Evolutionary conservation across 2,888 invertebrate genomes (phyloP), one percentile per base, ranked within the genome.

Genomic region (Mellilla xanthometata): DNA sequence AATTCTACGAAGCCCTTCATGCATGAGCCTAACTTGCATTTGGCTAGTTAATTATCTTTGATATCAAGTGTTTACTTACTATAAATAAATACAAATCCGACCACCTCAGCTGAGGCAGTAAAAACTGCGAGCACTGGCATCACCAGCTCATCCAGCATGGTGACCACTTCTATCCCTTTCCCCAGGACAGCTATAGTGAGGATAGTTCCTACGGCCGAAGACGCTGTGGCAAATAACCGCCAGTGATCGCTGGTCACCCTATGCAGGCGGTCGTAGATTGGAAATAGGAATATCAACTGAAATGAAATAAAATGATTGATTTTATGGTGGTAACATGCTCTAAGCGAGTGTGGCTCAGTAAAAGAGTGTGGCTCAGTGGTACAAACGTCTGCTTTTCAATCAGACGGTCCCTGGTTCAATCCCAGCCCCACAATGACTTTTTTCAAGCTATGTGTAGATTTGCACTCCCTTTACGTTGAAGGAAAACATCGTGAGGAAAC

Each of bases 21-120:
- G n/a, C n/a, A n/a, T n/a, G n/a, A n/a, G n/a, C n/a, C n/a, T n/a
- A n/a, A n/a, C n/a, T n/a, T n/a, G n/a, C n/a, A n/a, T n/a, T n/a
- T n/a, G n/a, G n/a, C n/a, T n/a, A n/a, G n/a, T n/a, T n/a, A n/a
- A n/a, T n/a, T n/a, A n/a, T n/a, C n/a, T n/a, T n/a, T n/a, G n/a
- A n/a, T 5, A 19, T 3, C 15, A 19, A 19, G 6, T 19, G 6
- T 19, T 6, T 23, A 55, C 73, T 69, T 39, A 88, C 89, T 88
- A 64, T 89, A 89, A 57, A 89, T 84, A 57, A 82, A 87, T 5
- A 82, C 82, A 49, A 89, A 87, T 39, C 85, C 89, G 1, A 84
- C 77, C 0, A 89, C 71, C 52, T 89, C 86, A 10, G 84, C 59
- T 1, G 79, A 67, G 6, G 79, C 68, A 0, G 87, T 82, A 27